Conservation (phyloP, 1,140 invertebrate genomes). For the Diuraphis noxia region DNA sequence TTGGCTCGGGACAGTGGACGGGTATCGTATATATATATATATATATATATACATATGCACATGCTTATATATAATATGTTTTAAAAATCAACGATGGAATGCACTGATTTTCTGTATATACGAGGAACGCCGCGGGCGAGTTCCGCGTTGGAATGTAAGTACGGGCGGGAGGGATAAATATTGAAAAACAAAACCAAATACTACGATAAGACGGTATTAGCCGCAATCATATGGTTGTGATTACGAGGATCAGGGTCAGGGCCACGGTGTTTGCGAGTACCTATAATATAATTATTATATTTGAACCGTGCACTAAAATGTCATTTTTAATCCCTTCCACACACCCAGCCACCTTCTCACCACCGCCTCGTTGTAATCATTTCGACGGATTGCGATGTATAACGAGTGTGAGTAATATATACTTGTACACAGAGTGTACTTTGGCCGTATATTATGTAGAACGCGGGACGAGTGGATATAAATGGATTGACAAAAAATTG, state of each 20-base stretch:
- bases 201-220: background rate
- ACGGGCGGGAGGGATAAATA: background rate
- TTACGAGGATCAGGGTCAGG: background rate
- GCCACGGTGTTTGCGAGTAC: background rate
- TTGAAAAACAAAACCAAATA: background rate
- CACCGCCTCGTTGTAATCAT: background rate
- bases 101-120: background rate
- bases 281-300: too few species aligned
- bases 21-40: slow-evolving; percentile 4
- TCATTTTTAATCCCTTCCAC: background rate
- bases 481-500: background rate
- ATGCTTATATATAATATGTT: background rate
- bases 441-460: too few species aligned
- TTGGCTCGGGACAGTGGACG: background rate
- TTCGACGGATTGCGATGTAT: background rate
- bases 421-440: too few species aligned
- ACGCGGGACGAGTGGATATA: background rate
- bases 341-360: too few species aligned
- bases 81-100: slow-evolving; percentile 28
- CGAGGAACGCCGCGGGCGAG: background rate
- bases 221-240: too few species aligned
- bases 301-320: background rate
- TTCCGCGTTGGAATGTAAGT: background rate
- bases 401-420: too few species aligned
- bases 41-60: background rate